Percentiles rank a stretch among this genome's conserved stretches.
Conservation (phyloP, 64 coral and sea anemone species). For the Actinia tenebrosa region DNA sequence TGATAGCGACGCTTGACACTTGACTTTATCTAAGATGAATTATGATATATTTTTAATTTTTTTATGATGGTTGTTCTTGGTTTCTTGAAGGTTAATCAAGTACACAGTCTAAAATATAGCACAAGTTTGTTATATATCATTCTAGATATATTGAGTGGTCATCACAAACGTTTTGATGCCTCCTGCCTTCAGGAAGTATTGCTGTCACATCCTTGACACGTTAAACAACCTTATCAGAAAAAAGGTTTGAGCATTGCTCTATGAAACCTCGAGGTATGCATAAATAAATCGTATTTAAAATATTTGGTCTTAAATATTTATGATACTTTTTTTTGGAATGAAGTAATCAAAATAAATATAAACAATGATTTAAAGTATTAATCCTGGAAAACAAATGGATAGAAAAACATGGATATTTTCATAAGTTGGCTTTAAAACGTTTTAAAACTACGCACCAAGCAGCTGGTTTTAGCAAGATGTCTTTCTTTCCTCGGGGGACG, state of each 20-base stretch:
- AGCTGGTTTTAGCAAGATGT: too few relatives aligned
- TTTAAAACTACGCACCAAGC: too few relatives aligned
- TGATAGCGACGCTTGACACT: constrained; percentile 7
- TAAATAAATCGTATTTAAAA: neutral
- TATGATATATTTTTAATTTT: neutral
- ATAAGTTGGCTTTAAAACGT: too few relatives aligned
- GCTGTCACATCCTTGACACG: neutral
- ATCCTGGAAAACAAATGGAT: too few relatives aligned
- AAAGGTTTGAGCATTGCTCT: neutral
- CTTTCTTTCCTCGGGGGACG: too few relatives aligned
- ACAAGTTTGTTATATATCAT: neutral
- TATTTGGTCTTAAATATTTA: neutral
- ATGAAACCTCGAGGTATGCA: neutral
- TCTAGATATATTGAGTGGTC: neutral
- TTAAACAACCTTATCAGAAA: neutral
- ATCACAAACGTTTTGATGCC: neutral
- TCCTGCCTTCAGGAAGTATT: neutral
- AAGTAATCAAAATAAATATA: neutral
- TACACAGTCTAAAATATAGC: neutral
- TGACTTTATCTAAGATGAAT: constrained; percentile 1
- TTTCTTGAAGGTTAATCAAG: neutral
- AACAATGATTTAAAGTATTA: too few relatives aligned
- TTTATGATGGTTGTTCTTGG: neutral
- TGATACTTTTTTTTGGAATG: neutral
- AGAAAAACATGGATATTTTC: too few relatives aligned